Conservation (phyloP, 2,888 invertebrate genomes). For the Athalia circularis region DNA sequence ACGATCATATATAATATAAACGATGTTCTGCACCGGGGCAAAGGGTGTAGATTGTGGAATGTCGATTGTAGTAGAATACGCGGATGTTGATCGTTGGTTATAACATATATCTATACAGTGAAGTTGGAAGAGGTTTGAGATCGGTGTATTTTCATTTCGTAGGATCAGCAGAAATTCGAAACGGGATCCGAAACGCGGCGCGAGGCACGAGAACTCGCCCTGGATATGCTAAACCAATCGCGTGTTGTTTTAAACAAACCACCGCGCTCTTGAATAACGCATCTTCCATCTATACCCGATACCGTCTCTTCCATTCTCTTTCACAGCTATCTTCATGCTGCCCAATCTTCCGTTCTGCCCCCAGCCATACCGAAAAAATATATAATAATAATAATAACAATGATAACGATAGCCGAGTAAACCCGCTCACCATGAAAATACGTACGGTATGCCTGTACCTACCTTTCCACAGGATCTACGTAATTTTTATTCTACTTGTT, state of each 20-base stretch:
- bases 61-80: background rate
- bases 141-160: conserved; percentile 56
- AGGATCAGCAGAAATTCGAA: conserved; percentile 56
- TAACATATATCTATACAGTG: too few relatives aligned
- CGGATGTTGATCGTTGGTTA: background rate
- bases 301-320: background rate
- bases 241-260: conserved; percentile 51
- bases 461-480: background rate
- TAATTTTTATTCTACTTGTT: too few relatives aligned
- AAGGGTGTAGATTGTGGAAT: conserved; percentile 10
- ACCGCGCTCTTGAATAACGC: conserved; percentile 42
- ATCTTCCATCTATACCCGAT: conserved; percentile 12
- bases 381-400: background rate
- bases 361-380: background rate
- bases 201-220: background rate
- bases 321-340: background rate
- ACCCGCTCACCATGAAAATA: background rate
- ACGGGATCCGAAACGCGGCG: conserved; percentile 21
- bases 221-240: conserved; percentile 50
- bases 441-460: background rate
- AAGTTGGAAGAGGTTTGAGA: too few relatives aligned
- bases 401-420: too few relatives aligned
- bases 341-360: background rate
- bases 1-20: conserved; percentile 13
- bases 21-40: conserved; percentile 1